Percentiles rank a stretch among this genome's conserved stretches.
These are phyloP conservation scores for Typhlichthys subterraneus DNA, from an alignment of 2,797 vertebrate genomes.

Conservation along the genomic window DNA sequence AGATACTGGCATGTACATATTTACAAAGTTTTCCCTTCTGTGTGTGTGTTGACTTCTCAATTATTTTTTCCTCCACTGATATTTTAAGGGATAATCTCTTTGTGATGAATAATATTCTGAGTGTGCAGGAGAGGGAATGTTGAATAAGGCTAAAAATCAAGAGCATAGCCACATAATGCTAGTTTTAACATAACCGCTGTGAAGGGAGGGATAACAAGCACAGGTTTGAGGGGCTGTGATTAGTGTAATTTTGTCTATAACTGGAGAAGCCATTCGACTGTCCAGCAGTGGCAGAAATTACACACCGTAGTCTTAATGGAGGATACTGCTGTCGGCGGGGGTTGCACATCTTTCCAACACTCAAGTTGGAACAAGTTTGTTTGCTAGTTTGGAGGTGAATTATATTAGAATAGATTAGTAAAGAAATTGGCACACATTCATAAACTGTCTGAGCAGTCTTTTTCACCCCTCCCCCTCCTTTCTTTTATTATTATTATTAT, in stretches of 20 bases:
- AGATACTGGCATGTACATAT: not conserved
- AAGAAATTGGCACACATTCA: not conserved
- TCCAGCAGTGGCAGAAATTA: not conserved
- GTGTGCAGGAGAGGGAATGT: slow-evolving; percentile 3
- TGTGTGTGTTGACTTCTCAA: not conserved
- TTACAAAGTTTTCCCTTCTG: slow-evolving; percentile 2
- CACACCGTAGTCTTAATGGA: not conserved
- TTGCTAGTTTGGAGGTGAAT: not conserved
- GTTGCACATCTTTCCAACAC: slow-evolving; percentile 1
- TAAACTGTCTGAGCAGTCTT: not conserved
- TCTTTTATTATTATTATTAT: not conserved
- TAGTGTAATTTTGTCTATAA: slow-evolving; percentile 13
- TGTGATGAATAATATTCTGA: slow-evolving; percentile 7
- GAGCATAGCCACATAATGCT: slow-evolving; percentile 12
- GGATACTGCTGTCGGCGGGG: not conserved
- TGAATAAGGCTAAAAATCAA: not conserved
- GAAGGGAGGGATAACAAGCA: slow-evolving; percentile 1
- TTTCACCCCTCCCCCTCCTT: not conserved
- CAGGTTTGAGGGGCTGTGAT: slow-evolving; percentile 5
- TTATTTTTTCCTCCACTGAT: slow-evolving; percentile 16
- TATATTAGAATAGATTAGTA: not conserved
- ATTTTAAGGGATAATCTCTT: slow-evolving; percentile 10
- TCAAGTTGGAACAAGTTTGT: no score
- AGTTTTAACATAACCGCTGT: slow-evolving; percentile 3
- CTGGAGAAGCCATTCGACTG: slow-evolving; percentile 9